These are phyloP conservation scores for Drymodes brunneopygia DNA, from an alignment of 2,113 vertebrate genomes.

Conservation along the genomic window DNA sequence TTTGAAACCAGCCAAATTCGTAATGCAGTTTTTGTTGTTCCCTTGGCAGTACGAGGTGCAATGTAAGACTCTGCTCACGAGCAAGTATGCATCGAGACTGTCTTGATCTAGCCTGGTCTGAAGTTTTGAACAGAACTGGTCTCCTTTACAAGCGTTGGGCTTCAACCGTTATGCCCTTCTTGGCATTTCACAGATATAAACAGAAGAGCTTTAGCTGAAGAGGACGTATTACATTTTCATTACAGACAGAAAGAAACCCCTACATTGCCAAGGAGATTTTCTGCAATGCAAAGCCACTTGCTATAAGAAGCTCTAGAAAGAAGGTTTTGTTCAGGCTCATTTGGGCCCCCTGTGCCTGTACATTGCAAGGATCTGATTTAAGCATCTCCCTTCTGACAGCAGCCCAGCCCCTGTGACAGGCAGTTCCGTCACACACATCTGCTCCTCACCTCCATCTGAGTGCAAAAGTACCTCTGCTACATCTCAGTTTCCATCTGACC, in stretches of 20 bases:
- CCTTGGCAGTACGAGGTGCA: fast-evolving
- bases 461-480: neutral
- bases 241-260: fast-evolving
- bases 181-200: neutral
- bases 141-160: neutral
- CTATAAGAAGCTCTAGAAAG: neutral
- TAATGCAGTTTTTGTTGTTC: neutral
- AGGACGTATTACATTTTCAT: neutral
- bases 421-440: fast-evolving
- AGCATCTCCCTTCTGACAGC: neutral
- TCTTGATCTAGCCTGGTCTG: neutral
- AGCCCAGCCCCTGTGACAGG: neutral
- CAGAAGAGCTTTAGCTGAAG: neutral
- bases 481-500: neutral
- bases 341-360: neutral
- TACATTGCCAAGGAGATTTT: neutral
- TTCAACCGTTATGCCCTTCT: neutral
- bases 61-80: neutral
- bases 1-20: fast-evolving
- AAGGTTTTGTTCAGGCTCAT: neutral
- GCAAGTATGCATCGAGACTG: fast-evolving
- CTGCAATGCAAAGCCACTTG: neutral
- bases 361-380: neutral
- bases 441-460: neutral
- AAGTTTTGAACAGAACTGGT: neutral